Evolutionary conservation across 1,140 invertebrate species (phyloP).

Genomic region (Philopotamus ludificatus): DNA sequence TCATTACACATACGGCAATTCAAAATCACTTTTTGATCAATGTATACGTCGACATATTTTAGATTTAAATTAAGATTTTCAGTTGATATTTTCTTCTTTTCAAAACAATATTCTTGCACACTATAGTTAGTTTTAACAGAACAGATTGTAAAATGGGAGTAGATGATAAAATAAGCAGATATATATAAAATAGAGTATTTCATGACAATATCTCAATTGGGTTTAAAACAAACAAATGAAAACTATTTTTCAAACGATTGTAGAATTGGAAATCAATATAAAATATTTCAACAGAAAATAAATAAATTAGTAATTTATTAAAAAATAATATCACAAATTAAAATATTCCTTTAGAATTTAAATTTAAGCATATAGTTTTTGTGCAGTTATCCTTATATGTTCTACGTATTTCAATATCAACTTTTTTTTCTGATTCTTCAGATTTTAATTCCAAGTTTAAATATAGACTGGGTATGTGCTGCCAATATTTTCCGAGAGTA

Average conservation of each 20-base stretch:
- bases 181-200: too few species aligned
- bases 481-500: conserved; percentile 57
- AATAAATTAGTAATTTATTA: neutral
- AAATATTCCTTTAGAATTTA: neutral
- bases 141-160: too few species aligned
- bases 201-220: too few species aligned
- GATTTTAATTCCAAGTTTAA: conserved; percentile 43
- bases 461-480: conserved; percentile 50
- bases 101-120: neutral
- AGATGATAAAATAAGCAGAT: too few species aligned
- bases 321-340: neutral
- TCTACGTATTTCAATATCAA: conserved; percentile 37
- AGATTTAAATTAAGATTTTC: neutral
- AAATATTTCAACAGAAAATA: neutral
- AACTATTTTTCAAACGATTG: too few species aligned
- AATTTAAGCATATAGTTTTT: neutral
- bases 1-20: neutral
- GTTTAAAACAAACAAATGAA: too few species aligned
- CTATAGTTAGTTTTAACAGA: neutral
- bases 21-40: neutral
- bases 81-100: neutral
- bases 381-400: neutral
- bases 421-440: conserved; percentile 37
- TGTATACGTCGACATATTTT: neutral
- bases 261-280: neutral